Evolutionary conservation across 2,113 vertebrate genomes (phyloP).

Genomic region (Ageneiosus marmoratus): DNA sequence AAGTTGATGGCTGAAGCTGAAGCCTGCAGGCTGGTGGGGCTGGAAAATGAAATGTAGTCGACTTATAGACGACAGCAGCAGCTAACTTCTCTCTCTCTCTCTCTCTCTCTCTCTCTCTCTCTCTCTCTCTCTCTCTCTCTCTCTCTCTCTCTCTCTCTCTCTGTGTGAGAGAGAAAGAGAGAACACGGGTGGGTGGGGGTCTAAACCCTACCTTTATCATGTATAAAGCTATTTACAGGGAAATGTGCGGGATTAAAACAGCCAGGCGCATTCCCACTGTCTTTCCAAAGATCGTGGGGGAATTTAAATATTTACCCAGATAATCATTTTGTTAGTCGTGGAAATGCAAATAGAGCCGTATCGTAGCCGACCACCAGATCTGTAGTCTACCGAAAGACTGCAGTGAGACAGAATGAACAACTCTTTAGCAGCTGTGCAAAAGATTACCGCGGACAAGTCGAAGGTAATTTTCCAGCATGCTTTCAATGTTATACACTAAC

Average conservation of each 20-base stretch:
- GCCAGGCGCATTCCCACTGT: slow-evolving; percentile 64
- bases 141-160: not conserved
- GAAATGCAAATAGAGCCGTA: slow-evolving; percentile 64
- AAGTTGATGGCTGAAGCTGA: not conserved
- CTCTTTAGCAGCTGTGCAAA: slow-evolving; percentile 12
- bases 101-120: slow-evolving; percentile 19
- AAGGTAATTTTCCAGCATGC: not conserved
- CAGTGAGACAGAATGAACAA: slow-evolving; percentile 44
- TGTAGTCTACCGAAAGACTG: slow-evolving; percentile 27
- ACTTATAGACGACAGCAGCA: not conserved
- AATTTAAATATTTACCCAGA: slow-evolving; percentile 76
- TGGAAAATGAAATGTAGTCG: not conserved
- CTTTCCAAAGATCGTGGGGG: slow-evolving; percentile 67
- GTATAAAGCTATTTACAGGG: slow-evolving; percentile 76
- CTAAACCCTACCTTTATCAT: slow-evolving; percentile 70
- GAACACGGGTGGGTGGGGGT: not conserved
- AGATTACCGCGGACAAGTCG: not conserved
- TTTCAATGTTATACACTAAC: not conserved
- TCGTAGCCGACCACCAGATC: slow-evolving; percentile 46
- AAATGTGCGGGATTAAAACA: slow-evolving; percentile 78
- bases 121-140: slow-evolving; percentile 27
- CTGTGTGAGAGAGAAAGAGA: not conserved
- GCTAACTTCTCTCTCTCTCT: not conserved
- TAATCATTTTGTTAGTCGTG: slow-evolving; percentile 66
- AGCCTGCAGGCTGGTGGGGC: slow-evolving; percentile 4